Evolutionary conservation across 2,888 invertebrate genomes (phyloP).

Genomic region (Rosalia funebris): DNA sequence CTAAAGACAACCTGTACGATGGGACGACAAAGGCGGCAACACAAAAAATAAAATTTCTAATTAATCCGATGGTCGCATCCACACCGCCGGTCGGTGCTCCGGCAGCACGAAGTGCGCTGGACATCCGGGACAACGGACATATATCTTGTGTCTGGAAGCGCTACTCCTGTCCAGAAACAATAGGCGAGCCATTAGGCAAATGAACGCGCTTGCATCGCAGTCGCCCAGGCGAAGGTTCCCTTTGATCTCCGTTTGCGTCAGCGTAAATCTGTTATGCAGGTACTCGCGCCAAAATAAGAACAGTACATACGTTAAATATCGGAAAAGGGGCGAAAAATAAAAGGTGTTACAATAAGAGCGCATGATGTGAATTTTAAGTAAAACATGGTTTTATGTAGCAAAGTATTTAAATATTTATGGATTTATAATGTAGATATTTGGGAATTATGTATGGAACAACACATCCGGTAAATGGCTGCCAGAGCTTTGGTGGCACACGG

Average conservation of each 20-base stretch:
- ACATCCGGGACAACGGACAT: conserved; percentile 55
- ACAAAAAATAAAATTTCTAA: conserved; percentile 52
- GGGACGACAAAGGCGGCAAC: conserved; percentile 47
- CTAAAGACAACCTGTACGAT: conserved; percentile 31
- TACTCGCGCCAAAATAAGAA: too few species aligned
- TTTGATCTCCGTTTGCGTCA: conserved; percentile 16
- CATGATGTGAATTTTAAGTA: too few species aligned
- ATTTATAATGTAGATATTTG: too few species aligned
- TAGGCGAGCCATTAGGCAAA: conserved; percentile 64
- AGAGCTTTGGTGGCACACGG: too few species aligned
- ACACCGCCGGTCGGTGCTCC: conserved; percentile 32
- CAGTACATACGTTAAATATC: too few species aligned
- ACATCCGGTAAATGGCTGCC: too few species aligned
- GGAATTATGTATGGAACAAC: too few species aligned
- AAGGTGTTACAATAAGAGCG: too few species aligned
- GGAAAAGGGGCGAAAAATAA: too few species aligned
- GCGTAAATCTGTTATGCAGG: too few species aligned
- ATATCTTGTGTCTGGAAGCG: conserved; percentile 60
- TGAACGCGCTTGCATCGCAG: conserved; percentile 55
- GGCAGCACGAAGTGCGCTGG: conserved; percentile 29
- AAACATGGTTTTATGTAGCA: too few species aligned
- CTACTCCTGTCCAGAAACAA: conserved; percentile 62
- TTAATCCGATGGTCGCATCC: conserved; percentile 52
- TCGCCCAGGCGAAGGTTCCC: conserved; percentile 24
- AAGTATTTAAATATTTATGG: too few species aligned